Conservation (phyloP, 30 jellyfish, hydroid and myxozoan genomes). For the Cassiopea andromeda region DNA sequence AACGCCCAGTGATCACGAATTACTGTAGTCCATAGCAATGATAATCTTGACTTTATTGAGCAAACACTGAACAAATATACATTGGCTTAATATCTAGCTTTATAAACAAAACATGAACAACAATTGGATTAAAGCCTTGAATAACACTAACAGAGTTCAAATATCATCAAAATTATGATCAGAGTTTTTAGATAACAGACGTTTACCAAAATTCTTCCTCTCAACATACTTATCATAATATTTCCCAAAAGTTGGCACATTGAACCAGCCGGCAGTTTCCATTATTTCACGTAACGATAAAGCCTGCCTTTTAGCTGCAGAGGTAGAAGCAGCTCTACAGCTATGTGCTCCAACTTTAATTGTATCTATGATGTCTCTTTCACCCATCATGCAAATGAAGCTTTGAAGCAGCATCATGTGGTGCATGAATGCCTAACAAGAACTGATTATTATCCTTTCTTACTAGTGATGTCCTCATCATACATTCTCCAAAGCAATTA, state of each 20-base stretch:
- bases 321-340: conserved; percentile 1
- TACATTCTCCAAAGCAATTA: background rate
- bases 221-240: background rate
- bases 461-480: background rate
- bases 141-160: background rate
- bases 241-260: background rate
- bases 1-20: background rate
- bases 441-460: background rate
- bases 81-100: background rate
- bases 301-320: background rate
- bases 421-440: background rate
- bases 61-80: no score
- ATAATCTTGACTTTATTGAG: background rate
- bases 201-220: background rate
- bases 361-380: background rate
- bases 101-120: background rate
- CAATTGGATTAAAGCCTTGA: background rate
- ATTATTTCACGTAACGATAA: background rate
- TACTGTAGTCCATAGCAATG: background rate
- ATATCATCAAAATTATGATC: background rate
- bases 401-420: background rate
- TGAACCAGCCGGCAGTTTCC: background rate
- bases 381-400: background rate
- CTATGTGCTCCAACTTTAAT: background rate
- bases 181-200: background rate